Base-by-base conservation (phyloP, 2,888 invertebrate species). In the Helleia helle region DNA sequence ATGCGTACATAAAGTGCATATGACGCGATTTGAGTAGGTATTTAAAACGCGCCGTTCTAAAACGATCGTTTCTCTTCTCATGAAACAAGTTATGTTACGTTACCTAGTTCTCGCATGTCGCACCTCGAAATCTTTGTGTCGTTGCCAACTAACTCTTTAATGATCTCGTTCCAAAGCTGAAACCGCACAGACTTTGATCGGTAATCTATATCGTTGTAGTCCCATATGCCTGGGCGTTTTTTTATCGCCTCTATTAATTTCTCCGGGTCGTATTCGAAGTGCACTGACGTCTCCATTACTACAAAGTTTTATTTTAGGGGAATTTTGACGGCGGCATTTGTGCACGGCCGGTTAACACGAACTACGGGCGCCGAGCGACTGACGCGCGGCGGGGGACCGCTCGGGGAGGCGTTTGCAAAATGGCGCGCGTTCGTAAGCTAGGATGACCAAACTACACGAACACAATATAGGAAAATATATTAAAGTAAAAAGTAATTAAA, bases 201-300 rank as follows among this genome's bases (percentile, higher is more conserved):
- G 47, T 81, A 80, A 6, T 74, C 72, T 2, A 60, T 42, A 44
- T 74, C 61, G 3, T 72, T 71, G 47, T 59, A 65, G 54, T 84
- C 71, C 84, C 84, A 84, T 53, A 84, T 65, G 0, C 77, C 81
- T 0, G 77, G 81, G 0, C 83, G 71, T 47, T 73, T 81, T 44
- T 58, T 68, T 18, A 84, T 71, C 51, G 77, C 81, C 22, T 73
- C 67, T 37, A 84, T 83, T 2, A 84, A 61, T 8, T 62, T 57
- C 47, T 81, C 81, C 0, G 83, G 81, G 38, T 83, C 83, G 52
- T 79, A 84, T 66, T 83, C 84, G 44, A 79, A 80, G 51, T 80
- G 76, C 70, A 80, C 75, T 6, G 48, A 3, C 8, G n/a, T 11
- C 9, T 7, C 8, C 6, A 11, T 18, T 6, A 11, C 11, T 7